These are phyloP conservation scores for Druon quercuslanigerum DNA, from an alignment of 1,140 invertebrate species.

Conservation along the genomic window DNA sequence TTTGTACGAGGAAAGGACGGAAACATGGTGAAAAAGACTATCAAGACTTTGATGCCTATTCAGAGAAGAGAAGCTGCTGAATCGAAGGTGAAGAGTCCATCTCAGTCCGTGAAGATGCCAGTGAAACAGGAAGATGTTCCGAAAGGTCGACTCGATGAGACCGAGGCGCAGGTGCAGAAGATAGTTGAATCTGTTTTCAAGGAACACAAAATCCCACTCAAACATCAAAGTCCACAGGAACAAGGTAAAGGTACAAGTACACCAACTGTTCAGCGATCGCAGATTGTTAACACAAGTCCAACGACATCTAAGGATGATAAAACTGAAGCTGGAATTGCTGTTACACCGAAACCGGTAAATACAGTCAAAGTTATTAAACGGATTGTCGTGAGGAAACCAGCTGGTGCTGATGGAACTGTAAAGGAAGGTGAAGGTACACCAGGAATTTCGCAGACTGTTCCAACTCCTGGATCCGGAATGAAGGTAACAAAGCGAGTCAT, in stretches of 20 bases:
- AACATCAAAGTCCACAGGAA: constrained; percentile 62
- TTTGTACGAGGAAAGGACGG: constrained; percentile 70
- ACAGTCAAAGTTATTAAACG: constrained; percentile 72
- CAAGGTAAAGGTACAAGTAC: constrained; percentile 54
- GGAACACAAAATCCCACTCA: constrained; percentile 72
- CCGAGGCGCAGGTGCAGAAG: constrained; percentile 73
- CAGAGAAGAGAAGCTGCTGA: constrained; percentile 62
- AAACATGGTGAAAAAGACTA: constrained; percentile 70
- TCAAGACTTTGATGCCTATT: constrained; percentile 73
- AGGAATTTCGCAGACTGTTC: constrained; percentile 16
- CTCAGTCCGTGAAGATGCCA: neutral
- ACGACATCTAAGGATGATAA: constrained; percentile 62
- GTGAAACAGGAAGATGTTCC: constrained; percentile 47
- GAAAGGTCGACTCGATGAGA: constrained; percentile 64
- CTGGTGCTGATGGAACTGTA: constrained; percentile 37
- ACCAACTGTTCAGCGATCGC: constrained; percentile 34
- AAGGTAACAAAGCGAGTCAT: constrained; percentile 70
- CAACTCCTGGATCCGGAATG: constrained; percentile 42
- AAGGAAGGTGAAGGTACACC: constrained; percentile 54
- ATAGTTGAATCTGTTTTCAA: constrained; percentile 73
- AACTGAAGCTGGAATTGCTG: constrained; percentile 34
- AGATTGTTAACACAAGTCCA: constrained; percentile 39
- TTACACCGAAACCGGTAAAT: constrained; percentile 53
- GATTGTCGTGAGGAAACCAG: constrained; percentile 67
- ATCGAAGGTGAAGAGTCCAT: neutral